Evolutionary conservation across 2,797 vertebrate species (phyloP).

Genomic region (Lacerta bilineata): DNA sequence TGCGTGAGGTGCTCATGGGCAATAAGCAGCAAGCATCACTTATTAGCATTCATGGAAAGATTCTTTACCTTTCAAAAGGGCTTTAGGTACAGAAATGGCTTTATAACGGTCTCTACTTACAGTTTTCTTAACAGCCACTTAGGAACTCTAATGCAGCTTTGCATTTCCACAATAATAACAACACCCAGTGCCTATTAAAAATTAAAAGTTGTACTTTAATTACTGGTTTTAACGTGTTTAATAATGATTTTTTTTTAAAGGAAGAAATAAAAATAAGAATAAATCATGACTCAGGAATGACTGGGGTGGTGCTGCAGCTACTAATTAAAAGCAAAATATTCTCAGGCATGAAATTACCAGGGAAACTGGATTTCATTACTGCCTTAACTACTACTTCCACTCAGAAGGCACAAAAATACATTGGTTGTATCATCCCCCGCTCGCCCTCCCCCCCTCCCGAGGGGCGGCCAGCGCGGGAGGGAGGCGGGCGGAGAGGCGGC

Average conservation of each 20-base stretch:
- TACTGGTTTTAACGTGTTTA: not conserved
- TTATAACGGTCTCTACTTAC: not conserved
- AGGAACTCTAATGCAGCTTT: slow-evolving; percentile 27
- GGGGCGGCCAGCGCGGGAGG: too few relatives aligned
- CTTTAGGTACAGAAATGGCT: slow-evolving; percentile 8
- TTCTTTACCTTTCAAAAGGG: not conserved
- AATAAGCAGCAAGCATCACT: not conserved
- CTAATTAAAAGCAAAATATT: slow-evolving; percentile 51
- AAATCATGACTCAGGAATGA: slow-evolving; percentile 21
- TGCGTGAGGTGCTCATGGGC: not conserved
- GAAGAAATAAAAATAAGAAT: slow-evolving; percentile 19
- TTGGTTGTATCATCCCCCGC: slow-evolving; percentile 1
- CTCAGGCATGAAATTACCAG: slow-evolving; percentile 49
- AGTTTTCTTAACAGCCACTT: slow-evolving; percentile 6
- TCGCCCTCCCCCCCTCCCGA: too few relatives aligned
- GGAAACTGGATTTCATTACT: slow-evolving; percentile 34
- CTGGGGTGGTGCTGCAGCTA: not conserved
- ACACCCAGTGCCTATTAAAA: not conserved
- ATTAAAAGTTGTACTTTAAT: slow-evolving; percentile 50
- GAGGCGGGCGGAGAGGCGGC: too few relatives aligned
- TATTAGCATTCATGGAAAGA: slow-evolving; percentile 4
- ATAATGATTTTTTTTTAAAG: slow-evolving; percentile 39
- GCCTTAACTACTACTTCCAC: slow-evolving; percentile 49
- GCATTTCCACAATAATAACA: not conserved
- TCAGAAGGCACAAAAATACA: slow-evolving; percentile 24